Evolutionary conservation across 2,797 vertebrate species (phyloP).

Genomic region (Brachymystax lenok): DNA sequence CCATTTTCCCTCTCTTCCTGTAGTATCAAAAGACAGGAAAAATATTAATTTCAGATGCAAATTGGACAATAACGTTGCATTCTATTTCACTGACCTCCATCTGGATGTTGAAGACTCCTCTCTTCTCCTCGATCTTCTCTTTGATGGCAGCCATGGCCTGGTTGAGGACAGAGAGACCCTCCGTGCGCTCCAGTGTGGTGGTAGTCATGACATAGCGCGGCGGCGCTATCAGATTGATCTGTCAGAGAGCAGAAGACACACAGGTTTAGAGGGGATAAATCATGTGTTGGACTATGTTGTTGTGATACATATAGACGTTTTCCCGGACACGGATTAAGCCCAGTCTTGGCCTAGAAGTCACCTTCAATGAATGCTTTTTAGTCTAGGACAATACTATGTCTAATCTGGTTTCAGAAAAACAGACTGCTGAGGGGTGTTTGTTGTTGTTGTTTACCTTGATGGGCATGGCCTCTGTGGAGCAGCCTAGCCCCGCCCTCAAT

Average conservation of each 20-base stretch:
- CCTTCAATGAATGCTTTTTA: background rate
- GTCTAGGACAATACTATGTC: background rate
- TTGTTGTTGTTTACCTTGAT: constrained; percentile 82
- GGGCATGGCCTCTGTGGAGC: constrained; percentile 96
- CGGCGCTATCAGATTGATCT: constrained; percentile 98
- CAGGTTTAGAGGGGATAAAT: background rate
- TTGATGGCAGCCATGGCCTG: constrained; percentile 99
- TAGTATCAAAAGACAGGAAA: no score
- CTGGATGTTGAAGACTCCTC: constrained; percentile 97
- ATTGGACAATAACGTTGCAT: background rate
- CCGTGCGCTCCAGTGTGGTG: constrained; percentile 96
- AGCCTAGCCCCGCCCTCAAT: constrained; percentile 89
- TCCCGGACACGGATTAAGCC: background rate
- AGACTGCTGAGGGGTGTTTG: background rate
- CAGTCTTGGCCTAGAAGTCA: background rate
- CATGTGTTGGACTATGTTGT: background rate
- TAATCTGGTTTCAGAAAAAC: background rate
- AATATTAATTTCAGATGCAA: no score
- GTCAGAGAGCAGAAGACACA: background rate
- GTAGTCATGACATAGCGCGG: constrained; percentile 99
- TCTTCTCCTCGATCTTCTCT: constrained; percentile 97
- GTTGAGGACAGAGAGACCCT: constrained; percentile 95
- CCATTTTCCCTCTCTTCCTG: background rate
- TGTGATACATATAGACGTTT: background rate
- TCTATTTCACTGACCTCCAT: constrained; percentile 86